Base-by-base conservation (phyloP, 2,888 invertebrate genomes). In the Buathra laborator region DNA sequence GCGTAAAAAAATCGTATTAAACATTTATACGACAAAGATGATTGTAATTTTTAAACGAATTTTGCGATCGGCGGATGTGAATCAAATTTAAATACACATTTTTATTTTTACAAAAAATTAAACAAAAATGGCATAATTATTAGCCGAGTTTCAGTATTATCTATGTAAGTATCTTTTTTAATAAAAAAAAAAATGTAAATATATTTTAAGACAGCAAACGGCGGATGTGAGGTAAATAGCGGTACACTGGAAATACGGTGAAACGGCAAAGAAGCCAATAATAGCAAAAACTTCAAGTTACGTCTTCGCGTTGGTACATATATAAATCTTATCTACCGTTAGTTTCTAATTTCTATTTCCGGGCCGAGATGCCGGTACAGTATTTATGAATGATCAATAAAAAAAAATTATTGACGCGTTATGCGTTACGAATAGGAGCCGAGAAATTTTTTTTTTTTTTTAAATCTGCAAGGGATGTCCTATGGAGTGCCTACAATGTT, bases 281-380 rank as follows among this genome's bases (percentile, higher is more conserved):
- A 62, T 14, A 32, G 5, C 4, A 29, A 24, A 16, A 12, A 24
- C 19, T 19, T 24, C 56, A 19, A 56, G 56, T 56, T 56, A 12
- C 24, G 12, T 10, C 24, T 19, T 24, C 56, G 32, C 32, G 0
- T 10, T 62, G 62, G 5, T 32, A 62, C 7, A 62, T 32, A 32
- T 62, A 56, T 24, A 56, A 56, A 56, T 56, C 56, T 56, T 4
- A 56, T 12, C 56, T 56, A 24, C 56, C 56, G 56, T 56, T 56
- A 24, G 56, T 56, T 12, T 56, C 24, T 24, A 56, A 56, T 56
- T 24, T 12, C 56, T 56, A 56, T 19, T 10, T 24, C 56, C 56
- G 37, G 37, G 37, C 56, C 24, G 19, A 19, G 24, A 56, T 19
- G 56, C 4, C 24, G 1, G 24, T 19, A 56, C 1, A 12, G 1